A percentile compares a stretch with the other conserved stretches of the same genome.
phyloP scores from a whole-genome alignment of 2,797 vertebrate species.

The Brachyalestes nurse region DNA sequence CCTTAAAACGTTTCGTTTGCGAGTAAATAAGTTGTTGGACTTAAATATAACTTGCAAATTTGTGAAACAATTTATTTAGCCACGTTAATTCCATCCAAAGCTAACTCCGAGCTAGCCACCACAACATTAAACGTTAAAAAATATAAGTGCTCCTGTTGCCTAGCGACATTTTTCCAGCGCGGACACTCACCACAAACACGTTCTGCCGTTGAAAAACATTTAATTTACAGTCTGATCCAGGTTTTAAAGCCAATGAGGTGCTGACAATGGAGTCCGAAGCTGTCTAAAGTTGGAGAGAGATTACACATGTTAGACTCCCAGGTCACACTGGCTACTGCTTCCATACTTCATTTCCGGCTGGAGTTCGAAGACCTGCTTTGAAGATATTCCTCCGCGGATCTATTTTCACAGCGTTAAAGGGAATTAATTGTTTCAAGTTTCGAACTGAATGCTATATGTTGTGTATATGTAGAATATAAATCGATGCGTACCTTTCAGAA shows the following conservation, averaged over 20 bases:
- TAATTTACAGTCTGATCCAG: not conserved
- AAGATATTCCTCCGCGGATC: constrained; percentile 72
- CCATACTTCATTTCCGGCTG: constrained; percentile 83
- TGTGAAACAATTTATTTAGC: not conserved
- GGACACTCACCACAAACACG: constrained; percentile 41
- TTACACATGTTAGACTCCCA: constrained; percentile 51
- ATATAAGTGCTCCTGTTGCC: not conserved
- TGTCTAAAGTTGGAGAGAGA: constrained; percentile 38
- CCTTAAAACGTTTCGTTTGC: not conserved
- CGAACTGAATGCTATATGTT: no score
- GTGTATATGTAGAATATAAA: not conserved
- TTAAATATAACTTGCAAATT: not conserved
- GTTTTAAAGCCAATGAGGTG: not conserved
- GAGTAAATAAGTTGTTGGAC: not conserved
- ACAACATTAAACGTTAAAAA: constrained; percentile 31
- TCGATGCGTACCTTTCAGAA: not conserved
- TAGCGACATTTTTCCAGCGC: not conserved
- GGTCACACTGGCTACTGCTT: constrained; percentile 66
- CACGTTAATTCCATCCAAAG: not conserved
- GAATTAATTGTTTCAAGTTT: not conserved
- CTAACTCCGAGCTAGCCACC: constrained; percentile 31
- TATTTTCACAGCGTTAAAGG: constrained; percentile 36
- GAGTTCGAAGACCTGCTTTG: constrained; percentile 64
- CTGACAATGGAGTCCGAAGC: constrained; percentile 28
- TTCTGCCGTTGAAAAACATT: not conserved